A percentile compares a stretch with the other conserved stretches of the same genome.
phyloP scores from a whole-genome alignment of 2,113 vertebrate species.

The Bos indicus region DNA sequence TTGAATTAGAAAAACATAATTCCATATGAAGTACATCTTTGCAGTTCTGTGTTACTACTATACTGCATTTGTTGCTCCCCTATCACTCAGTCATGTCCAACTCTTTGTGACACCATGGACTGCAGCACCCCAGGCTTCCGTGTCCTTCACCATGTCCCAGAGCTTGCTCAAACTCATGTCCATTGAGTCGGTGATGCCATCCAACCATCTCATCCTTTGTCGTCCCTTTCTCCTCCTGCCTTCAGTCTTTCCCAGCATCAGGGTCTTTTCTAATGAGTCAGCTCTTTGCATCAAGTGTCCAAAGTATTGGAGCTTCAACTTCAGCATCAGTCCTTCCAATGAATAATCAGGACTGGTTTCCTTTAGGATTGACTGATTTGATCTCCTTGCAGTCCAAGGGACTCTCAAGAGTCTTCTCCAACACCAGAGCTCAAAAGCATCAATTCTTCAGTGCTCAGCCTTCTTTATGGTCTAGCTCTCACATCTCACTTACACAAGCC shows the following conservation, averaged over 20 bases:
- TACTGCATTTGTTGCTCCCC: not conserved
- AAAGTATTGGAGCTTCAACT: not conserved
- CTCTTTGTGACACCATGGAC: accelerated
- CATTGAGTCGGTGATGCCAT: not conserved
- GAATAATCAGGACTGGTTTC: not conserved
- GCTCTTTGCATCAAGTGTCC: not conserved
- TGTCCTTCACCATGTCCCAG: not conserved
- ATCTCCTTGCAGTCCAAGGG: not conserved
- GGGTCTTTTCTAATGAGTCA: not conserved
- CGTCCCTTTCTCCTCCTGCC: not conserved
- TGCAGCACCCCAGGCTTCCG: not conserved
- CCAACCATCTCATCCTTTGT: not conserved
- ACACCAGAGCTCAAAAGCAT: not conserved
- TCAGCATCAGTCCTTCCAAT: not conserved
- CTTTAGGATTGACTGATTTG: not conserved
- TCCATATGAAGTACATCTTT: not conserved
- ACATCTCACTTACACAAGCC: not conserved
- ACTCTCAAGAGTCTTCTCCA: not conserved
- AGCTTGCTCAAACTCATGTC: not conserved
- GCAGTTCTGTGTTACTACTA: not conserved
- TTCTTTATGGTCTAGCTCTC: not conserved
- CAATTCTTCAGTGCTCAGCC: not conserved
- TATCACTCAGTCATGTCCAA: not conserved
- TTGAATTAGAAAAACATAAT: not conserved
- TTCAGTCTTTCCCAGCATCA: not conserved